Evolutionary conservation across 2,888 invertebrate species (phyloP).

Genomic region (Noctua pronuba): DNA sequence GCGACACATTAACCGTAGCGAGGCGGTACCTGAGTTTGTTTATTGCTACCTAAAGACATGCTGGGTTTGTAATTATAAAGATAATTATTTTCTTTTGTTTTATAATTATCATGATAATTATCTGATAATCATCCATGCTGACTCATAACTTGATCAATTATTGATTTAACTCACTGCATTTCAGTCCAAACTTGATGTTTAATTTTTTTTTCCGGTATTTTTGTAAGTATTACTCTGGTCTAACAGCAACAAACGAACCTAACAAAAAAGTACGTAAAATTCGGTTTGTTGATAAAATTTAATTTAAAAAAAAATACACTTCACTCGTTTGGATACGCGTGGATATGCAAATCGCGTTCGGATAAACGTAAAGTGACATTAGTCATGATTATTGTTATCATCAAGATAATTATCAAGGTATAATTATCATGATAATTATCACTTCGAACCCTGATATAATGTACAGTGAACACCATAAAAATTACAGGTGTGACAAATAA

Average conservation of each 20-base stretch:
- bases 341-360: not conserved
- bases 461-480: not conserved
- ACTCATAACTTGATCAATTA: not conserved
- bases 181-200: not conserved
- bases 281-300: not conserved
- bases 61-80: not conserved
- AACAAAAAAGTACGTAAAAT: not conserved
- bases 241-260: not conserved
- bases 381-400: not conserved
- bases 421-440: not conserved
- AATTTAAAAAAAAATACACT: not conserved
- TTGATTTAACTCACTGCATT: not conserved
- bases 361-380: not conserved
- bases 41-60: not conserved
- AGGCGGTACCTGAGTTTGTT: not conserved
- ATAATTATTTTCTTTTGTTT: constrained; percentile 1
- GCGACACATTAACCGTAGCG: not conserved
- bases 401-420: not conserved
- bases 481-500: not conserved
- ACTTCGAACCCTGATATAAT: not conserved
- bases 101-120: not conserved
- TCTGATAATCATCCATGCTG: not conserved
- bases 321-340: not conserved
- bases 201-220: not conserved
- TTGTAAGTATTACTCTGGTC: not conserved